These are phyloP conservation scores for Microcebus murinus DNA, from an alignment of 2,113 vertebrate genomes.

Conservation along the genomic window DNA sequence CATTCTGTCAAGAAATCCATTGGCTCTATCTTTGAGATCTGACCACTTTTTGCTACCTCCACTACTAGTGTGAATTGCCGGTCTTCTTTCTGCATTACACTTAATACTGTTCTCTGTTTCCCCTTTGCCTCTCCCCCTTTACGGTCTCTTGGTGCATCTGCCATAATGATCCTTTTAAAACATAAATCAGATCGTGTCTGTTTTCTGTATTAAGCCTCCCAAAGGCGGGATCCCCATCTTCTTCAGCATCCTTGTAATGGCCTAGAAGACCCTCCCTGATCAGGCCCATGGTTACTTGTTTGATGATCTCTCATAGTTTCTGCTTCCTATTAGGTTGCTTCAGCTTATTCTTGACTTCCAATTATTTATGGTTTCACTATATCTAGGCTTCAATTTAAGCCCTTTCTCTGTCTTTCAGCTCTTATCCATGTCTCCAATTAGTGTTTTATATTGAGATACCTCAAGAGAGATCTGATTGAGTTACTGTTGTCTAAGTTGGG, in stretches of 20 bases:
- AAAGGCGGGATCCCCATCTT: background rate
- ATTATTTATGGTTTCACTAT: constrained; percentile 13
- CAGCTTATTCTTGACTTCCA: background rate
- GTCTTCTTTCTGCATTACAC: background rate
- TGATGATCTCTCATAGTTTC: background rate
- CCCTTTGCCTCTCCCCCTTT: background rate
- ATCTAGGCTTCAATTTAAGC: background rate
- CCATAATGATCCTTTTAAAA: background rate
- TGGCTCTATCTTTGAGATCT: background rate
- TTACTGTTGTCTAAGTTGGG: background rate
- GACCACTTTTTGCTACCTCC: background rate
- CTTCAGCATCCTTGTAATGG: background rate
- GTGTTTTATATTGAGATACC: background rate
- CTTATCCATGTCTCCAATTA: background rate
- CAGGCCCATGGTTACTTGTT: background rate
- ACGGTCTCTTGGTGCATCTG: background rate
- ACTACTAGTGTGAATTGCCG: background rate
- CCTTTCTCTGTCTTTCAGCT: background rate
- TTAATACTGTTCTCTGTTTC: background rate
- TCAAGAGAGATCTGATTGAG: background rate
- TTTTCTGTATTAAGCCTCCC: background rate
- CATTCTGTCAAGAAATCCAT: background rate
- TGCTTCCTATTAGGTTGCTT: background rate
- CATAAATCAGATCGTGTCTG: background rate
- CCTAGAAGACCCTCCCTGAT: background rate